phyloP scores from a whole-genome alignment of 2,113 vertebrate species.

The Puma concolor region DNA sequence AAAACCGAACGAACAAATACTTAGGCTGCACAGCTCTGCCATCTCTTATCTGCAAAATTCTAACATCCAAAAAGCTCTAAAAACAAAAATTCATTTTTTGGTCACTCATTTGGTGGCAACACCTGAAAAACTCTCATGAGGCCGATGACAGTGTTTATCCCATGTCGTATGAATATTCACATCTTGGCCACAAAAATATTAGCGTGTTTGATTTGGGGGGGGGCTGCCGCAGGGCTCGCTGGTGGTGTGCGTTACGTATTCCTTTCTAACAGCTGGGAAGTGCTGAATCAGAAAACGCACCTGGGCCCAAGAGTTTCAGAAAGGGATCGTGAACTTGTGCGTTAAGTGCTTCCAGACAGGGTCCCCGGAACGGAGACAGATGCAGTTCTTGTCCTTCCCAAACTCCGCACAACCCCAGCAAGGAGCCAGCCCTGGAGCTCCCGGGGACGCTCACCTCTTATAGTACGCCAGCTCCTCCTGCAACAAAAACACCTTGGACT shows the following conservation, averaged over 20 bases:
- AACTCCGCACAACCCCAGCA: rapidly evolving
- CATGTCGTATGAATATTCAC: neutral
- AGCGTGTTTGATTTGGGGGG: too few species aligned
- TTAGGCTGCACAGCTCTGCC: neutral
- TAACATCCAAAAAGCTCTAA: neutral
- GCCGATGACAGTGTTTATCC: too few species aligned
- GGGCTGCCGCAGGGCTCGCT: neutral
- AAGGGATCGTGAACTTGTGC: neutral
- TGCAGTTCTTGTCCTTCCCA: neutral
- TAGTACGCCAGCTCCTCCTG: conserved; percentile 96
- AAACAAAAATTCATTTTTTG: neutral
- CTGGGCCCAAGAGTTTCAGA: neutral
- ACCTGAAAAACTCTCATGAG: neutral
- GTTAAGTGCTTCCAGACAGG: neutral
- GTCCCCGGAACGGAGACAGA: rapidly evolving
- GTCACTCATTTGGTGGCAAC: neutral
- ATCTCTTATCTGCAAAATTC: neutral
- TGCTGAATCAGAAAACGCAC: neutral
- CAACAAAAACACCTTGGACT: conserved; percentile 94
- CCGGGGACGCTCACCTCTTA: conserved; percentile 87
- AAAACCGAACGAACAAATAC: neutral
- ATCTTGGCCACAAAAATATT: neutral
- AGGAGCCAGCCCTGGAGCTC: neutral
- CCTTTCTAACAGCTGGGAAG: neutral
- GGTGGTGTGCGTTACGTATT: neutral